A percentile compares a stretch with the other conserved stretches of the same genome.
phyloP scores from a whole-genome alignment of 2,888 invertebrate genomes.

The Hofmannophila pseudospretella region DNA sequence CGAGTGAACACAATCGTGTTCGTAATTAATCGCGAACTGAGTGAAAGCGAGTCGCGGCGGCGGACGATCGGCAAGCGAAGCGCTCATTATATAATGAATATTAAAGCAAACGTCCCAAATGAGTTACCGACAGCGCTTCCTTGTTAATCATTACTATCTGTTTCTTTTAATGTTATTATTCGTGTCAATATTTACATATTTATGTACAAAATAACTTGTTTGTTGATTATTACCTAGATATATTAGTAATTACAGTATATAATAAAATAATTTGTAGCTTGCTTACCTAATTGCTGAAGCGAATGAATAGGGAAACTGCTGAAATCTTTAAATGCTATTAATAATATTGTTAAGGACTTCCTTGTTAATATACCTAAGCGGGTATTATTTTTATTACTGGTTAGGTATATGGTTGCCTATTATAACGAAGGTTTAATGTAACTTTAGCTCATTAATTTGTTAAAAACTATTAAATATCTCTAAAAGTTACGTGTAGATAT shows the following conservation, averaged over 20 bases:
- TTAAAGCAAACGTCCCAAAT: conserved; percentile 41
- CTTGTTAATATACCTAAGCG: not conserved
- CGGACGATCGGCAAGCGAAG: conserved; percentile 26
- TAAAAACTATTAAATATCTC: too few relatives aligned
- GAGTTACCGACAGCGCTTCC: conserved; percentile 35
- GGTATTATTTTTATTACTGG: too few relatives aligned
- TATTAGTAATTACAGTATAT: too few relatives aligned
- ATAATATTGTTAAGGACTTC: too few relatives aligned
- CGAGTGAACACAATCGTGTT: conserved; percentile 63
- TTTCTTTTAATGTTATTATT: conserved; percentile 18
- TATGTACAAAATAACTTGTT: not conserved
- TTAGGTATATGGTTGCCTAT: too few relatives aligned
- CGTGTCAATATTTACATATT: conserved; percentile 32
- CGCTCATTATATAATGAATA: conserved; percentile 71
- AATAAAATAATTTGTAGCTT: conserved; percentile 2
- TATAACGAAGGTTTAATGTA: too few relatives aligned
- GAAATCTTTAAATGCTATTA: not conserved
- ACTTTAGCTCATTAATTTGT: too few relatives aligned
- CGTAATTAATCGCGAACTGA: conserved; percentile 66
- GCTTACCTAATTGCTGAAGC: conserved; percentile 9
- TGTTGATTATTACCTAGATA: not conserved
- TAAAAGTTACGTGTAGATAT: too few relatives aligned
- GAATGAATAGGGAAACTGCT: conserved; percentile 5
- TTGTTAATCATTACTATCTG: conserved; percentile 37
- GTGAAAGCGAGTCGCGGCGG: conserved; percentile 65